Percentiles rank a stretch among this genome's conserved stretches.
These are phyloP conservation scores for Hydrolagus affinis DNA, from an alignment of 2,113 vertebrate genomes.

Conservation along the genomic window DNA sequence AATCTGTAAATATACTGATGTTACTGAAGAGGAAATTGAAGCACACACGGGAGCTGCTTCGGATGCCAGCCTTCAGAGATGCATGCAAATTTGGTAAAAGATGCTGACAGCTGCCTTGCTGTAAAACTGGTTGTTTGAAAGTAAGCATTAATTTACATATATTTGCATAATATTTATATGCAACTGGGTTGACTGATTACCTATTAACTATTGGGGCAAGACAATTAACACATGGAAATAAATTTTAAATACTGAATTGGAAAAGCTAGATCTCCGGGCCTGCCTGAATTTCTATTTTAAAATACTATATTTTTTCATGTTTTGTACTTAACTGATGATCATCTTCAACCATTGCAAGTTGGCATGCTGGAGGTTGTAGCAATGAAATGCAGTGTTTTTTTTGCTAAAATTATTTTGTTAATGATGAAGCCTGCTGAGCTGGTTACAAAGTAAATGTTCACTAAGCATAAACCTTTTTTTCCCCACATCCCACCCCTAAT, in stretches of 20 bases:
- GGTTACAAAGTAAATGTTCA: no score
- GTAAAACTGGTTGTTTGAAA: not conserved
- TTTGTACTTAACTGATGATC: no score
- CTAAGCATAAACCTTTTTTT: no score
- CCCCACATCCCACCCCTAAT: no score
- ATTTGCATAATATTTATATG: conserved; percentile 8
- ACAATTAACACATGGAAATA: conserved; percentile 20
- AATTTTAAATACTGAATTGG: not conserved
- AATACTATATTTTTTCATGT: not conserved
- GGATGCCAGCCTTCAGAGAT: not conserved
- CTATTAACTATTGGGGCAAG: not conserved
- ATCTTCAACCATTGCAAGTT: no score
- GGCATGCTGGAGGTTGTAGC: no score
- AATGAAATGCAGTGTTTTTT: not conserved
- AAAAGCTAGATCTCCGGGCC: not conserved
- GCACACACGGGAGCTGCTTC: not conserved
- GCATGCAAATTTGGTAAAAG: not conserved
- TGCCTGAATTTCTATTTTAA: not conserved
- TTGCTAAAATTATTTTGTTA: not conserved
- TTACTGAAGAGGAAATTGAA: not conserved
- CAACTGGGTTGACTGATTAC: not conserved
- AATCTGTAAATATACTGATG: not conserved
- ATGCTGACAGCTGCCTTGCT: conserved; percentile 24
- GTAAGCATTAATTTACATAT: conserved; percentile 14
- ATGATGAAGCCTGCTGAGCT: not conserved